These are phyloP conservation scores for Camponotus floridanus DNA, from an alignment of 1,140 invertebrate species.

Conservation along the genomic window DNA sequence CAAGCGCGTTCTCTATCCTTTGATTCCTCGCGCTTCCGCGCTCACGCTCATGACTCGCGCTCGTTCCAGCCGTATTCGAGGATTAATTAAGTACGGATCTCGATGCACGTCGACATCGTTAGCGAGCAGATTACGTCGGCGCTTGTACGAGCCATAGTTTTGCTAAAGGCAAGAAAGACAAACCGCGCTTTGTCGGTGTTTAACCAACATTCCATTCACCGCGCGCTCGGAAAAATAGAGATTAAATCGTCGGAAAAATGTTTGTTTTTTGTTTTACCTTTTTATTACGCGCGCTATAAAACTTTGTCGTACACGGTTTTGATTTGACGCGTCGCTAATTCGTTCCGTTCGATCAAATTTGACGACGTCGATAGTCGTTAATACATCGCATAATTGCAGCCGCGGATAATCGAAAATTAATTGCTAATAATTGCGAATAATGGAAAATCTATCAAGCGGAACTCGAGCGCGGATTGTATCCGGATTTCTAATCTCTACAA, in stretches of 20 bases:
- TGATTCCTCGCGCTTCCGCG: slow-evolving; percentile 57
- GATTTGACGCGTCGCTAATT: background rate
- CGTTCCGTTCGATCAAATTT: slow-evolving; percentile 22
- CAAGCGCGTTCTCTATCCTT: slow-evolving; percentile 56
- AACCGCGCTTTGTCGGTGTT: background rate
- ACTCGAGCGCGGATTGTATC: slow-evolving; percentile 14
- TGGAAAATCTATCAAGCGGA: slow-evolving; percentile 44
- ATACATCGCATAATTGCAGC: slow-evolving; percentile 34
- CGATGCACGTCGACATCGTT: slow-evolving; percentile 49
- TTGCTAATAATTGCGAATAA: slow-evolving; percentile 35
- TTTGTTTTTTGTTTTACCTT: background rate
- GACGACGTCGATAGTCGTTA: background rate
- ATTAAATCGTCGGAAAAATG: background rate
- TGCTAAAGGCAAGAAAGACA: background rate
- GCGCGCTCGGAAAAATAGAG: background rate
- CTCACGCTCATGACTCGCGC: background rate
- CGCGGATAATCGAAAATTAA: slow-evolving; percentile 48
- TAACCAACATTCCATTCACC: background rate
- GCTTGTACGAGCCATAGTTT: background rate
- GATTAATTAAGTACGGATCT: slow-evolving; percentile 55
- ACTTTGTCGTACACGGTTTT: background rate
- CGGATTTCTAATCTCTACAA: slow-evolving; percentile 43
- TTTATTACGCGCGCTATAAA: too few relatives aligned
- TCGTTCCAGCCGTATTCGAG: background rate
- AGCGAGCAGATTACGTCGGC: slow-evolving; percentile 46